These are phyloP conservation scores for Chouioia cunea DNA, from an alignment of 2,888 invertebrate genomes.

Conservation along the genomic window DNA sequence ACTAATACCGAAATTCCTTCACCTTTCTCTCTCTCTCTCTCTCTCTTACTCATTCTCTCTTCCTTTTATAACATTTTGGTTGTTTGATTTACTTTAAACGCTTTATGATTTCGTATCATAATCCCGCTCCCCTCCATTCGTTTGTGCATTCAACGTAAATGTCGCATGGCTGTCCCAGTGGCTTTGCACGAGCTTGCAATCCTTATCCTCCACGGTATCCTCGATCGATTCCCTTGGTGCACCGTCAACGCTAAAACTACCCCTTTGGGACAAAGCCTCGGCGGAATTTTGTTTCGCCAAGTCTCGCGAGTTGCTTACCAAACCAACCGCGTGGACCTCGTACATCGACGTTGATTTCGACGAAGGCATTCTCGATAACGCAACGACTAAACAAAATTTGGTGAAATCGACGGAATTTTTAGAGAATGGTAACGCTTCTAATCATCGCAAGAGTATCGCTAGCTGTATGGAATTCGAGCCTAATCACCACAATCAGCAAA, in stretches of 20 bases:
- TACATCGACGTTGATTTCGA: conserved; percentile 65
- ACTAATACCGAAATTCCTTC: conserved; percentile 18
- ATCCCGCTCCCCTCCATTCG: conserved; percentile 20
- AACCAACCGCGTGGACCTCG: conserved; percentile 69
- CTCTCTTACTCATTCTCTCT: not conserved
- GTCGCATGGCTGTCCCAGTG: conserved; percentile 57
- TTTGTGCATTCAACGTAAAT: not conserved
- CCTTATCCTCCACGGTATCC: conserved; percentile 68
- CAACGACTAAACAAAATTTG: conserved; percentile 58
- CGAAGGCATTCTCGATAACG: conserved; percentile 58
- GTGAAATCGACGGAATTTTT: conserved; percentile 63
- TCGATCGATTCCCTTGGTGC: conserved; percentile 69
- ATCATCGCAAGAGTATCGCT: conserved; percentile 52
- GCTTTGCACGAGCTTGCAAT: conserved; percentile 68
- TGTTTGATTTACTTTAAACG: not conserved
- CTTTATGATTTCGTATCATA: conserved; percentile 19
- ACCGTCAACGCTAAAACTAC: conserved; percentile 71
- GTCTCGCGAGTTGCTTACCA: conserved; percentile 77
- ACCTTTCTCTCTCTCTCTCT: conserved; percentile 13
- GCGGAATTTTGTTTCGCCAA: conserved; percentile 82
- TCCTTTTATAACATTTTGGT: not conserved
- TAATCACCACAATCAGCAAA: conserved; percentile 45
- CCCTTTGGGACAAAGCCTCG: conserved; percentile 80
- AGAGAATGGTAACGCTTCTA: conserved; percentile 58
- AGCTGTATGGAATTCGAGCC: conserved; percentile 50